Evolutionary conservation across 2,888 invertebrate species (phyloP).

Genomic region (Ormyrus thymus): DNA sequence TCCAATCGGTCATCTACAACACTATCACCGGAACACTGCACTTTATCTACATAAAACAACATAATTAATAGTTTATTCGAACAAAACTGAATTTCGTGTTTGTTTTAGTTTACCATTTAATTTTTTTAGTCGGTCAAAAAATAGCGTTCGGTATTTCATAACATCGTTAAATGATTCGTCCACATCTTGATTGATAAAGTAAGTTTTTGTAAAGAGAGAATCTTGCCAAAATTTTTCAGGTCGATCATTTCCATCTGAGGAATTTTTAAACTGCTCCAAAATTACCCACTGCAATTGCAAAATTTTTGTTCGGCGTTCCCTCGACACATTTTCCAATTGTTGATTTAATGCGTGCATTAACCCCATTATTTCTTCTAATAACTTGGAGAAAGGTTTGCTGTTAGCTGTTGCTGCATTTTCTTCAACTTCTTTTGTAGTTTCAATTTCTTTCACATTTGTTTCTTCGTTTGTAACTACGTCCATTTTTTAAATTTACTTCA

Average conservation of each 20-base stretch:
- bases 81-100: background rate
- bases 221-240: constrained; percentile 60
- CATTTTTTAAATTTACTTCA: background rate
- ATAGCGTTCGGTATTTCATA: constrained; percentile 60
- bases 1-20: background rate
- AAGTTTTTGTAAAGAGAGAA: constrained; percentile 65
- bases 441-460: background rate
- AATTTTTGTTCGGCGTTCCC: constrained; percentile 65
- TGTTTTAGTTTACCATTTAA: constrained; percentile 62
- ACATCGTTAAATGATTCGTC: constrained; percentile 66
- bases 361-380: constrained; percentile 62
- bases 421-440: background rate
- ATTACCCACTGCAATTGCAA: constrained; percentile 66
- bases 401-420: background rate
- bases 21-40: background rate
- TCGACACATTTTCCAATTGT: constrained; percentile 66
- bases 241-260: background rate
- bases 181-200: constrained; percentile 64
- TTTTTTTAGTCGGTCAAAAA: constrained; percentile 62
- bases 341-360: constrained; percentile 62
- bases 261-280: constrained; percentile 32
- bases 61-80: too few species aligned
- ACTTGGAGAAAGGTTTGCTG: background rate
- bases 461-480: background rate
- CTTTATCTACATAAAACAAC: background rate